Conservation (phyloP, 2,797 vertebrate species). For the Peromyscus attwateri region DNA sequence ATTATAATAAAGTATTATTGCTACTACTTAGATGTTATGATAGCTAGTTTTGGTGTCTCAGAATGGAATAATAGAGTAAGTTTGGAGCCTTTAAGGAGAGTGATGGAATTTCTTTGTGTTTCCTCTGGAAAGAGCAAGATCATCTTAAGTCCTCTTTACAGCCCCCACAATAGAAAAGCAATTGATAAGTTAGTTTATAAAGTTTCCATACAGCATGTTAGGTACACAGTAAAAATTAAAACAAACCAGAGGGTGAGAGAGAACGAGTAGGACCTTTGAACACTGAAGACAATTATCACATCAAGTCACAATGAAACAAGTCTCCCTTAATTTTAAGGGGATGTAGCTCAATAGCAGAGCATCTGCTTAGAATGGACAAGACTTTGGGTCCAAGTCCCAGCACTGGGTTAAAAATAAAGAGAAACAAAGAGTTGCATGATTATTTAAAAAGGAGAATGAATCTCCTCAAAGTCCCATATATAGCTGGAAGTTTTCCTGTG, state of each 20-base stretch:
- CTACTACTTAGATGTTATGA: conserved; percentile 15
- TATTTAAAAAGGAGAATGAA: not conserved
- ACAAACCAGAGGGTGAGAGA: not conserved
- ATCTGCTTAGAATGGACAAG: not conserved
- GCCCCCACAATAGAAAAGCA: not conserved
- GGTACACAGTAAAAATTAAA: conserved; percentile 11
- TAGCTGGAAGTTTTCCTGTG: too few relatives aligned
- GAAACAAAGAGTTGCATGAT: not conserved
- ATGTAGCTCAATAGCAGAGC: not conserved
- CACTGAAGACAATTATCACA: not conserved
- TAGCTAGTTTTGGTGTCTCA: conserved; percentile 58
- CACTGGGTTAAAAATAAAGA: not conserved
- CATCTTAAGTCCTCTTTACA: not conserved
- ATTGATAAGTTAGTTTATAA: conserved; percentile 1
- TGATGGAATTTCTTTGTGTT: conserved; percentile 46
- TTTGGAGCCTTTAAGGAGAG: not conserved
- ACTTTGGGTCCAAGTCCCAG: not conserved
- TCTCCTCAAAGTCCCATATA: not conserved
- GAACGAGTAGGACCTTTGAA: not conserved
- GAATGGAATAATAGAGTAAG: conserved; percentile 62
- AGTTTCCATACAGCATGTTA: not conserved
- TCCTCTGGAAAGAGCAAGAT: not conserved
- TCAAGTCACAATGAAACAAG: not conserved
- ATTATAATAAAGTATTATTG: conserved; percentile 73
- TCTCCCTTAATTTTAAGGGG: not conserved